Evolutionary conservation across 1,140 invertebrate genomes (phyloP), one percentile per base, ranked within the genome.

Genomic region (Sycophaga agraensis): DNA sequence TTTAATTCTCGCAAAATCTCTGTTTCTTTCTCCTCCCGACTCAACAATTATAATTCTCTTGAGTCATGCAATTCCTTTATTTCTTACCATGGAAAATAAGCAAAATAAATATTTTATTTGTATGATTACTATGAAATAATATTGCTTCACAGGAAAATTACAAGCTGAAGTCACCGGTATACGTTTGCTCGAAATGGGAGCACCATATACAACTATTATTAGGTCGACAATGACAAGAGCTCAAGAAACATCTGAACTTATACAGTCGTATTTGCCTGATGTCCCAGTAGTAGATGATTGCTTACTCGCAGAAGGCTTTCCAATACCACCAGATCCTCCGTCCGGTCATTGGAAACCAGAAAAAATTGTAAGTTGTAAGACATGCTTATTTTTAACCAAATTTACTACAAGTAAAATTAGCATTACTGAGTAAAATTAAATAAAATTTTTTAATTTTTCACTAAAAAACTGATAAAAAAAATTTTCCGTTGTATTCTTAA

Each of bases 211-310:
- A 26, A 75, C 83, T 19, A 81, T 98, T 37, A 82, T 96, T 0
- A 85, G 87, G 49, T 99, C 97, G 0, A 97, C 94, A 1, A 96
- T 99, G 96, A 88, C 88, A 0, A 81, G 97, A 66, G 97, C 96
- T 0, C 88, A 89, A 66, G 92, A 99, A 80, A 99, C 97, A 6
- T 91, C 91, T 0, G 81, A 86, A 16, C 88, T 97, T 14, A 96
- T 98, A 68, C 80, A 85, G 45, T 83, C 85, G 70, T 85, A 85
- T 72, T 75, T 92, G 51, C 77, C 84, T 8, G 73, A 84, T 62
- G 70, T 88, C 45, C 77, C 84, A 17, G 79, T 87, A 28, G 71
- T 80, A 4, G 81, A 85, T 51, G 82, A 89, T 65, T 89, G 88
- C 72, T 84, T 89, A 61, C 82, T 97, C 39, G 75, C 98, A n/a